These are phyloP conservation scores for Platichthys flesus DNA, from an alignment of 2,113 vertebrate genomes.

Conservation along the genomic window DNA sequence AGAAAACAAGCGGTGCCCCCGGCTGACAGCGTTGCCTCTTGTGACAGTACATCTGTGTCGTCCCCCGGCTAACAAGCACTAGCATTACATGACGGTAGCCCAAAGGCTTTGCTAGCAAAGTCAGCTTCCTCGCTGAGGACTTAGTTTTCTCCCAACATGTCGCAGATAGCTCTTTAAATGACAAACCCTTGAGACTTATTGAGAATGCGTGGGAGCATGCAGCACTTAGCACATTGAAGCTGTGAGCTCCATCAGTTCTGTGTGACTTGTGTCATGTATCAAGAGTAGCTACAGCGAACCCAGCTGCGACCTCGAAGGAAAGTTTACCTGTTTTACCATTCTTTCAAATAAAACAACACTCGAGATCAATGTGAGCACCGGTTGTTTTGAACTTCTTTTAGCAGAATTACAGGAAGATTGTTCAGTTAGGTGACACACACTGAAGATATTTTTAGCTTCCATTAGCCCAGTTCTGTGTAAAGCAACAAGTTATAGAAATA, in stretches of 20 bases:
- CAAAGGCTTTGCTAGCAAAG: slow-evolving; percentile 25
- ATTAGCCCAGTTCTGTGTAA: slow-evolving; percentile 63
- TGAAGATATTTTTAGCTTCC: slow-evolving; percentile 57
- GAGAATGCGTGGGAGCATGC: neutral
- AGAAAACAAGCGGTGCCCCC: slow-evolving; percentile 28
- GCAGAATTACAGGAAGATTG: neutral
- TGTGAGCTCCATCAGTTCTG: neutral
- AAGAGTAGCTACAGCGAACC: neutral
- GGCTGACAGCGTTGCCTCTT: slow-evolving; percentile 2
- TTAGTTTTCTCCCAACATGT: slow-evolving; percentile 22
- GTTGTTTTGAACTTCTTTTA: neutral
- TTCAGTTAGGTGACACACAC: slow-evolving; percentile 21
- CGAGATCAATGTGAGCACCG: neutral
- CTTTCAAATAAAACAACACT: neutral
- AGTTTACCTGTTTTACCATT: slow-evolving; percentile 3
- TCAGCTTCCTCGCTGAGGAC: slow-evolving; percentile 15
- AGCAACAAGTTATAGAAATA: slow-evolving; percentile 55
- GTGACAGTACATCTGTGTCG: neutral
- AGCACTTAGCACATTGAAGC: neutral
- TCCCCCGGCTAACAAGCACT: neutral
- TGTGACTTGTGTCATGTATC: neutral
- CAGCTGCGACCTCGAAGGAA: neutral
- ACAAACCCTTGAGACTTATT: slow-evolving; percentile 12
- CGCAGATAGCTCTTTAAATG: slow-evolving; percentile 34
- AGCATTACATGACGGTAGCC: neutral